These are phyloP conservation scores for Rhogogaster chlorosoma DNA, from an alignment of 2,888 invertebrate species.

Conservation along the genomic window DNA sequence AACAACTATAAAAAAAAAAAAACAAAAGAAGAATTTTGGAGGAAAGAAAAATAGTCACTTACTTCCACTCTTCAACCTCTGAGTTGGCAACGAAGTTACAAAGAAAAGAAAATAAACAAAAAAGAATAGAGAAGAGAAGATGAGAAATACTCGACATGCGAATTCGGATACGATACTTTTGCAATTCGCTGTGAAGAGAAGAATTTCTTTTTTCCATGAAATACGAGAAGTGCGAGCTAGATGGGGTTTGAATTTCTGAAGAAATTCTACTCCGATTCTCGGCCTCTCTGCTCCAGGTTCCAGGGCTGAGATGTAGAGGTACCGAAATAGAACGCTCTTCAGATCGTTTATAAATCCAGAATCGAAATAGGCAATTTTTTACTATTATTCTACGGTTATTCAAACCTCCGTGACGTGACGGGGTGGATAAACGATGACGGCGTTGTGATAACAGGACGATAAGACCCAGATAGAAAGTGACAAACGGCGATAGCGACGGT, in stretches of 20 bases:
- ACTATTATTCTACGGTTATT: not conserved
- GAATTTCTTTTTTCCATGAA: not conserved
- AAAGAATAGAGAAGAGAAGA: not conserved
- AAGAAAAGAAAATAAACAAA: not conserved
- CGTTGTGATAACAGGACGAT: constrained; percentile 22
- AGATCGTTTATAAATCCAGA: not conserved
- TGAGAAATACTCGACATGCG: not conserved
- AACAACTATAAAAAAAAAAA: too few species aligned
- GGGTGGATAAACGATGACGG: constrained; percentile 29
- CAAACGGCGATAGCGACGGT: constrained; percentile 50
- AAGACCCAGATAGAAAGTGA: constrained; percentile 15
- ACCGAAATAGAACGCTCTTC: not conserved
- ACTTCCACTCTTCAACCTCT: too few species aligned
- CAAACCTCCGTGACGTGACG: constrained; percentile 10
- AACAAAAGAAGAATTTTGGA: too few species aligned
- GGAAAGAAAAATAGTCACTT: too few species aligned
- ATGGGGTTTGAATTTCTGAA: not conserved
- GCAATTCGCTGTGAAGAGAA: not conserved
- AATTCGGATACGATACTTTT: not conserved
- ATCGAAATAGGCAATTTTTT: not conserved
- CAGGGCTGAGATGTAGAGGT: not conserved
- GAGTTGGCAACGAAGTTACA: not conserved
- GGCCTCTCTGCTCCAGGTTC: not conserved
- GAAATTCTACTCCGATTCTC: not conserved
- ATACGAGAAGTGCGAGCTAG: not conserved